Evolutionary conservation across 2,888 invertebrate species (phyloP), one percentile per base, ranked within the genome.

Genomic region (Ectemnius lituratus): DNA sequence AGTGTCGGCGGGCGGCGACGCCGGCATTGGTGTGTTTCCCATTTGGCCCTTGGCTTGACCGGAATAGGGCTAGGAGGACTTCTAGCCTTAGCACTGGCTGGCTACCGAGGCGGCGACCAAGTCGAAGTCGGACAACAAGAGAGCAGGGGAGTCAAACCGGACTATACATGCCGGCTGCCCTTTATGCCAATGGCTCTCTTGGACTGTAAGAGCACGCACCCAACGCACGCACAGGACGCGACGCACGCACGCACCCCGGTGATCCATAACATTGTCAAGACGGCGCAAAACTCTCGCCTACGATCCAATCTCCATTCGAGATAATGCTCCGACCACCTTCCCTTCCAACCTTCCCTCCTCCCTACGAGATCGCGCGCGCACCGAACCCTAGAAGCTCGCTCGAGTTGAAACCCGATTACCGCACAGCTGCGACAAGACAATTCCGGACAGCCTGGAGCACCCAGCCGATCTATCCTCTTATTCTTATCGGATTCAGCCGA

Each of bases 211-310:
- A 59, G 52, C 52, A 16, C 52, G 52, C 52, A 52, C 52, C 16
- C 52, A 16, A 52, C 11, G 58, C 47, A 59, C 45, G 66, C 52
- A 28, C 57, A 27, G 13, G 45, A 58, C 60, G 18, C 58, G 62
- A 58, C 20, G 70, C 20, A 70, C 75, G 70, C 72, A 77, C 75
- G 82, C 86, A 86, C 87, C 76, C 71, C 59, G 84, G 87, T 88
- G 86, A 89, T 89, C 88, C 89, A 89, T 89, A 88, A 88, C 82
- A 80, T 76, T 87, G 87, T 88, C 88, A 87, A 84, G 81, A 75
- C 81, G 75, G 81, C 81, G 82, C 81, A 78, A 66, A 49, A 81
- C 79, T 75, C 72, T 74, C 76, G 64, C 69, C 52, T 52, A 72
- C 74, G 37, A 37, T 37, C 76, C 83, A 87, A 85, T 88, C 87